Conservation (phyloP, 92 coral and sea anemone species). For the Palythoa caribaeorum region DNA sequence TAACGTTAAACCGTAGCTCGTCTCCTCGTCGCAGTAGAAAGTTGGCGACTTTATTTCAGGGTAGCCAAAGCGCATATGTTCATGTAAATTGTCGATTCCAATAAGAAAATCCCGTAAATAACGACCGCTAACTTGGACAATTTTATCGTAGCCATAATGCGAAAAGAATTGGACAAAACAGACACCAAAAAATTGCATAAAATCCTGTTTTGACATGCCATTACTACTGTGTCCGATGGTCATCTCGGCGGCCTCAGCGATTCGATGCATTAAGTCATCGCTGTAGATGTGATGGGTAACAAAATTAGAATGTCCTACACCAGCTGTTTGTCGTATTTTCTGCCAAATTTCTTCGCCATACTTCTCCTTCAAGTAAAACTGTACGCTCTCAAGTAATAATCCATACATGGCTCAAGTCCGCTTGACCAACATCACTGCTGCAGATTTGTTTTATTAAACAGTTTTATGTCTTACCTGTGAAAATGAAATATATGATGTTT, state of each 20-base stretch:
- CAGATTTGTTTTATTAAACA: neutral
- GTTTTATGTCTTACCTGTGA: neutral
- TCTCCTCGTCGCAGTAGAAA: conserved; percentile 87
- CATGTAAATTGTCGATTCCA: conserved; percentile 89
- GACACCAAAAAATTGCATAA: conserved; percentile 81
- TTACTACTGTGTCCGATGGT: conserved; percentile 60
- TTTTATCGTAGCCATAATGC: conserved; percentile 87
- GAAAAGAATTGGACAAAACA: conserved; percentile 86
- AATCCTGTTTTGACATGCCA: conserved; percentile 75
- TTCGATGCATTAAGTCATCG: conserved; percentile 69
- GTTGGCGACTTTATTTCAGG: conserved; percentile 88
- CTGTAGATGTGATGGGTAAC: conserved; percentile 79
- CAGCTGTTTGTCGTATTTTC: conserved; percentile 66
- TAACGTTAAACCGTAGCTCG: conserved; percentile 70
- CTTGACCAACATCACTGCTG: neutral
- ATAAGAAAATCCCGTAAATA: conserved; percentile 81
- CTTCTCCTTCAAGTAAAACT: conserved; percentile 63
- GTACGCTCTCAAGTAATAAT: conserved; percentile 77
- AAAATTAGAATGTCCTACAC: conserved; percentile 61
- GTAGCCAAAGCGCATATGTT: conserved; percentile 90
- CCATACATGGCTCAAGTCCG: conserved; percentile 70
- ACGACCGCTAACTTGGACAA: conserved; percentile 88
- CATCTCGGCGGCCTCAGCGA: conserved; percentile 72
- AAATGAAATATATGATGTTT: neutral
- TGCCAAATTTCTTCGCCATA: conserved; percentile 79